phyloP scores from a whole-genome alignment of 2,113 vertebrate genomes.

The Archocentrus centrarchus region DNA sequence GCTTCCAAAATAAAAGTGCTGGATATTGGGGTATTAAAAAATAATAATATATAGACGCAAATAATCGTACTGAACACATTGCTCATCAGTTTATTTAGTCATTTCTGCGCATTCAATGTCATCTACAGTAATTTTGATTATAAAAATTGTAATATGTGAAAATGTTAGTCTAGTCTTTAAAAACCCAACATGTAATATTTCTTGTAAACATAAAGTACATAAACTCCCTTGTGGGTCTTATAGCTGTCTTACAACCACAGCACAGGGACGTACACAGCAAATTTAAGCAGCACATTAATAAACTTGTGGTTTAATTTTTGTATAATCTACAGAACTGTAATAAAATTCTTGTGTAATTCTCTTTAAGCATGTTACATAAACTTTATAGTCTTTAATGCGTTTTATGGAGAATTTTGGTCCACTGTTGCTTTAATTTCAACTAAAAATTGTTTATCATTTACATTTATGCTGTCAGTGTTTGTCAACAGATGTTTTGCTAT shows the following conservation, averaged over 20 bases:
- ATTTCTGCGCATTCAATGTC: background rate
- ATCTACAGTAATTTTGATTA: background rate
- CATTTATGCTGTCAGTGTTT: too few relatives aligned
- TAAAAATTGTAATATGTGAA: background rate
- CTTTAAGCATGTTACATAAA: too few relatives aligned
- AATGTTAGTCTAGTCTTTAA: background rate
- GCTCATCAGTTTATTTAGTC: background rate
- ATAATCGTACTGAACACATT: background rate
- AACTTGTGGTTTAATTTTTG: background rate
- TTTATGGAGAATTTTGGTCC: too few relatives aligned
- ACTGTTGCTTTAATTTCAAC: too few relatives aligned
- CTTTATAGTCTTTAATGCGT: too few relatives aligned
- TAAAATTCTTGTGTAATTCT: background rate
- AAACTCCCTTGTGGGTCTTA: background rate
- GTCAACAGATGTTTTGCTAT: too few relatives aligned
- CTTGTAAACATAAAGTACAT: background rate
- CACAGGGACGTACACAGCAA: background rate
- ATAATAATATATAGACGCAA: background rate
- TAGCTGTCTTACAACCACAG: background rate
- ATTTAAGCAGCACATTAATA: background rate
- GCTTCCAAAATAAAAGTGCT: slow-evolving; percentile 33
- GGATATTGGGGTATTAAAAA: too few relatives aligned
- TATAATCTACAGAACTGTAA: background rate
- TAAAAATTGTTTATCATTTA: background rate
- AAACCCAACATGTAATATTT: background rate